Evolutionary conservation across 1,140 invertebrate genomes (phyloP).

Genomic region (Seison nebaliae): DNA sequence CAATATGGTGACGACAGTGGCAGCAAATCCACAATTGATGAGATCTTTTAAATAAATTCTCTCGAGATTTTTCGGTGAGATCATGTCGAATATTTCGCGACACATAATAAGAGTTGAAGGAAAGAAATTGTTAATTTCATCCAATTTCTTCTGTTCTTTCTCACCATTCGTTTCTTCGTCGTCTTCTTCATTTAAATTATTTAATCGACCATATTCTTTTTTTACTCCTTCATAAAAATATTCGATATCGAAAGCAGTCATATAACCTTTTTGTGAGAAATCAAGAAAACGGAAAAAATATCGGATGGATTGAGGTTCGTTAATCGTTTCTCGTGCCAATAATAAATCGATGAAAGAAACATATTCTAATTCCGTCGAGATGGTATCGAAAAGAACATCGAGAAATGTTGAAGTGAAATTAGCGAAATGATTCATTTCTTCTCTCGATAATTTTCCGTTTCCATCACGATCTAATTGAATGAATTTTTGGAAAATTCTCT

Average conservation of each 20-base stretch:
- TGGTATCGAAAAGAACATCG: conserved; percentile 73
- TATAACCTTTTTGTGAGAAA: conserved; percentile 54
- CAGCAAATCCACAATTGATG: conserved; percentile 50
- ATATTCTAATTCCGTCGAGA: conserved; percentile 86
- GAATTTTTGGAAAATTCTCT: conserved; percentile 68
- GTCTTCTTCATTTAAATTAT: conserved; percentile 48
- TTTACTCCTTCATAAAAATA: conserved; percentile 72
- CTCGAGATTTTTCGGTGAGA: conserved; percentile 51
- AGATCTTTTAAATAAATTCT: conserved; percentile 66
- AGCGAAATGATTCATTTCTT: conserved; percentile 51
- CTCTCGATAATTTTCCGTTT: conserved; percentile 72
- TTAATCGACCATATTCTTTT: conserved; percentile 63
- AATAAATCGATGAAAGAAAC: conserved; percentile 84
- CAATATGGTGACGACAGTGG: conserved; percentile 67
- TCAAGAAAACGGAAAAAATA: conserved; percentile 75
- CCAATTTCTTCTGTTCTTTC: too few species aligned
- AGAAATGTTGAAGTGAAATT: conserved; percentile 75
- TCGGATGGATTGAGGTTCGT: conserved; percentile 60
- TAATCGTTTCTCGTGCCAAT: conserved; percentile 62
- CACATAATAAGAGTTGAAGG: conserved; percentile 61
- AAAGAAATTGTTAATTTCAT: too few species aligned
- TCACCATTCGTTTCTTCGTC: conserved; percentile 32
- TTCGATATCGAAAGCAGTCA: conserved; percentile 63
- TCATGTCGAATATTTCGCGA: conserved; percentile 93
- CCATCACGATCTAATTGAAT: conserved; percentile 70